Evolutionary conservation across 2,797 vertebrate species (phyloP), one percentile per base, ranked within the genome.

Genomic region (Anguilla pacifica): DNA sequence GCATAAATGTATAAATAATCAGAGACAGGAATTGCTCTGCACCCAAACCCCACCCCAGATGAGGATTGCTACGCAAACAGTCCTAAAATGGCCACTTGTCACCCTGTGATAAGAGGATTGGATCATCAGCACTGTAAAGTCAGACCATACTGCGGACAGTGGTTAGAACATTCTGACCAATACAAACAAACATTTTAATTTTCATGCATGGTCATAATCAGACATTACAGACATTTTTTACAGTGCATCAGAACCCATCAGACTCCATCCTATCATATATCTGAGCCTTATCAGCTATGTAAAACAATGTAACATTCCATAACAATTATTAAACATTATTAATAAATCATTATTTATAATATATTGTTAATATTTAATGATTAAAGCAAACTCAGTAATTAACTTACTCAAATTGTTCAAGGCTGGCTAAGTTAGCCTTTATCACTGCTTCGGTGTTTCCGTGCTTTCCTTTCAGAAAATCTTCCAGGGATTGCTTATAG

Each of bases 361-460:
- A 64, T 0, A 64, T 67, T 67, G 22, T 67, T 67, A 1, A 28
- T 57, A 19, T 57, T 15, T 57, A n/a, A 67, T 57, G n/a, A 51
- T 31, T 28, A 31, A 25, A 84, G 25, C 9, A n/a, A 7, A 4
- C 35, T 0, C 25, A 35, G 17, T 81, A 57, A 53, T 11, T 25
- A 72, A 88, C 94, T 95, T 92, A 99, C 98, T 97, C 94, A 93
- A 99, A 95, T 92, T 96, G 94, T 87, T 95, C 91, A 88, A 97
- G 97, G 92, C 95, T 97, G 90, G 96, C 96, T 88, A 98, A 93
- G 87, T 95, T 97, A 89, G 97, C 96, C 53, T 98, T 97, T 39
- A 98, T 19, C 11, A 94, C 96, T 0, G 94, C 90, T 46, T 64
- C 90, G 64, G 93, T 91, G 89, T 96, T 92, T 2, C 0, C 57